Percentiles rank a stretch among this genome's conserved stretches.
These are phyloP conservation scores for Drosophila sturtevanti DNA, from an alignment of 1,140 invertebrate species.

Conservation along the genomic window DNA sequence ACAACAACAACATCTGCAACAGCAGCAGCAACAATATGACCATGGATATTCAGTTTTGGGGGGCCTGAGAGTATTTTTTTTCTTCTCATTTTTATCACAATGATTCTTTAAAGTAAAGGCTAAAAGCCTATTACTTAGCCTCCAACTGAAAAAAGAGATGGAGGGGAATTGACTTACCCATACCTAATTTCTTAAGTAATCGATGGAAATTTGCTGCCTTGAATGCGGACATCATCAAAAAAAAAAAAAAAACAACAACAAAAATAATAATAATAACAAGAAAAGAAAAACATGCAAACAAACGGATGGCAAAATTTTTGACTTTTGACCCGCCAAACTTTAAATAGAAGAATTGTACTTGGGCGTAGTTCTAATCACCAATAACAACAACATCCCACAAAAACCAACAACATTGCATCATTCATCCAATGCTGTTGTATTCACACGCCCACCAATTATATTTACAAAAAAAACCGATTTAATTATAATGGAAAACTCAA, in stretches of 20 bases:
- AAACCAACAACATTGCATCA: slow-evolving; percentile 44
- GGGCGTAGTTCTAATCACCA: slow-evolving; percentile 68
- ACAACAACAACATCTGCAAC: slow-evolving; percentile 9
- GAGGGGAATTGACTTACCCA: slow-evolving; percentile 19
- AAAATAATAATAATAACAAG: neutral
- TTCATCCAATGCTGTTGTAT: slow-evolving; percentile 31
- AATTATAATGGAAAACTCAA: slow-evolving; percentile 66
- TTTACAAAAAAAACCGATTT: slow-evolving; percentile 68
- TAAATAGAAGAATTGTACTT: slow-evolving; percentile 35
- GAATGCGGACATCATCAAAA: neutral
- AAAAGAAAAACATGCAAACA: slow-evolving; percentile 5
- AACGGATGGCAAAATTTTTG: neutral
- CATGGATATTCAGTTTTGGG: slow-evolving; percentile 32
- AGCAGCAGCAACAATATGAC: slow-evolving; percentile 34
- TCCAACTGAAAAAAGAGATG: neutral
- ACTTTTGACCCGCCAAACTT: slow-evolving; percentile 11
- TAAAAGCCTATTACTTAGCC: slow-evolving; percentile 45
- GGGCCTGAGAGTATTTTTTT: slow-evolving; percentile 45
- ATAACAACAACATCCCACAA: slow-evolving; percentile 15
- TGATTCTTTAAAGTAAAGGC: slow-evolving; percentile 66
- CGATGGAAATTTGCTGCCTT: neutral
- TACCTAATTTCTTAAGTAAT: slow-evolving; percentile 27
- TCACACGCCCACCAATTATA: slow-evolving; percentile 74
- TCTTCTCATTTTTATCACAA: slow-evolving; percentile 40
- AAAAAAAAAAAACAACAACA: neutral